These are phyloP conservation scores for Melieria picta DNA, from an alignment of 2,888 invertebrate genomes.

Conservation along the genomic window DNA sequence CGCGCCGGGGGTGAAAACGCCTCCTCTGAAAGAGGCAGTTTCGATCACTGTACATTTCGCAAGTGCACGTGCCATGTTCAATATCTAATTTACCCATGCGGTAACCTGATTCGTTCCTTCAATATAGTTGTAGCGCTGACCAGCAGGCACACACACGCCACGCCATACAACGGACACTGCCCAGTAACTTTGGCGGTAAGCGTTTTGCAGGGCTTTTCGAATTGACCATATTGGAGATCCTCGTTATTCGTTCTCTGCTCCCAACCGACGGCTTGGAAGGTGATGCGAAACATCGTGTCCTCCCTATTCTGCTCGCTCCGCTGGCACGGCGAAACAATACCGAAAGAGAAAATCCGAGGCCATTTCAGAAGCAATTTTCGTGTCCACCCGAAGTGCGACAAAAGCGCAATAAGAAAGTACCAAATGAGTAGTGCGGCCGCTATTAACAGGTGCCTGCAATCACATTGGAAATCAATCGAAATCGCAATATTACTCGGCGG, in stretches of 20 bases:
- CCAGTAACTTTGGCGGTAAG: conserved; percentile 38
- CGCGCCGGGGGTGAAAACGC: conserved; percentile 41
- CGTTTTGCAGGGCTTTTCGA: conserved; percentile 20
- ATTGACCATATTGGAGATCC: background rate
- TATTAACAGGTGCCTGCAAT: conserved; percentile 15
- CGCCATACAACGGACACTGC: conserved; percentile 40
- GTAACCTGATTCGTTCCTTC: conserved; percentile 38
- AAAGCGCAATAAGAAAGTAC: conserved; percentile 38
- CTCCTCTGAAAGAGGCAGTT: conserved; percentile 39
- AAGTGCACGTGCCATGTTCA: background rate
- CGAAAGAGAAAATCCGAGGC: conserved; percentile 41
- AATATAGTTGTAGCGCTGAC: conserved; percentile 38
- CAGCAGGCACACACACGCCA: conserved; percentile 38
- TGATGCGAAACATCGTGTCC: conserved; percentile 40
- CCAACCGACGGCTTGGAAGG: conserved; percentile 43
- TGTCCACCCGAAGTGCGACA: conserved; percentile 35
- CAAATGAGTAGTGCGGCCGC: conserved; percentile 39
- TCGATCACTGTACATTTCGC: background rate
- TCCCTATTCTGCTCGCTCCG: conserved; percentile 33
- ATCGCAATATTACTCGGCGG: too few relatives aligned
- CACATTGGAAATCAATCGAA: background rate
- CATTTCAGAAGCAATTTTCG: conserved; percentile 33
- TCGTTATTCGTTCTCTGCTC: conserved; percentile 9
- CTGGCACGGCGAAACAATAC: conserved; percentile 31
- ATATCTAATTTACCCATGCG: conserved; percentile 32